Base-by-base conservation (phyloP, 2,888 invertebrate species). In the Ichneumon xanthorius region DNA sequence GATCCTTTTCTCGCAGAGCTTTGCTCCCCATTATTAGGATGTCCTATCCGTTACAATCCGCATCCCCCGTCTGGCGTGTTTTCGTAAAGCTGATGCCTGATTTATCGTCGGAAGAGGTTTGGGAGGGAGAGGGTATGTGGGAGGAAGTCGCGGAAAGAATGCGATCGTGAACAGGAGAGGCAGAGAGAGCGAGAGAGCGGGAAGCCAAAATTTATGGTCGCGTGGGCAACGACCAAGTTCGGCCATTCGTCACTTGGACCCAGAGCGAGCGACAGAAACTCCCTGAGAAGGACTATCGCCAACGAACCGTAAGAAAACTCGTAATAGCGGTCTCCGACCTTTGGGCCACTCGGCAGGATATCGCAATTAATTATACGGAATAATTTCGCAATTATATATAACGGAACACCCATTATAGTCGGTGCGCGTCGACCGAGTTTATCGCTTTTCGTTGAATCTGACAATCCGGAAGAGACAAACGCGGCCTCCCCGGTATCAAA, bases 291-390 rank as follows among this genome's bases (percentile, higher is more conserved):
- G 82, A 79, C 73, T 70, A 75, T 85, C 82, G 77, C 75, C 85
- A 82, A 85, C 85, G 85, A 85, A 85, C 85, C 82, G 82, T 85
- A 85, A 85, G 81, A 85, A 85, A 82, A 79, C 85, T 82, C 81
- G 85, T 79, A 82, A 82, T 82, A 70, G 75, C 53, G 75, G 78
- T 45, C 26, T 63, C 68, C 68, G 68, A 73, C 70, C 73, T 70
- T 40, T 37, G 82, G n/a, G 30, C 4, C 70, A 76, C 79, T 58
- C 71, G 26, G 50, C 63, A 71, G 85, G 71, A 85, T 82, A 82
- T 81, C 70, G 75, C 79, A 40, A 79, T 82, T 82, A 85, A 85
- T 85, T 82, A 75, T 65, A 63, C 45, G 65, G 79, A 85, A 79
- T 82, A 76, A 78, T 81, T 63, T 79, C 70, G 75, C 40, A 45